Base-by-base conservation (phyloP, 1,140 invertebrate genomes). In the Drosophila triauraria region DNA sequence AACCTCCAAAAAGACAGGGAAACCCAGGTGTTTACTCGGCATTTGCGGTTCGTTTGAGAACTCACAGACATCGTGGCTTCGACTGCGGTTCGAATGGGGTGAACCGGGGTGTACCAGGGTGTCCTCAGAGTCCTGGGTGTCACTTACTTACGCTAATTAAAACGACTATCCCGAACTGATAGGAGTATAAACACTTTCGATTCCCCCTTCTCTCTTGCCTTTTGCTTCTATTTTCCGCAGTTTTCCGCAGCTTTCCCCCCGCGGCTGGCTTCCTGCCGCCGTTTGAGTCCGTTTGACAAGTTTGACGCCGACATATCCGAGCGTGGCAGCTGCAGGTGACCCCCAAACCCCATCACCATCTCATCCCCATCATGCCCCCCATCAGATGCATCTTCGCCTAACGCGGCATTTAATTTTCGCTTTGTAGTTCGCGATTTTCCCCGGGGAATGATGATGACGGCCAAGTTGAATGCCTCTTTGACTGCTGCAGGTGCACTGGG, bases 121-220 rank as follows among this genome's bases (percentile, higher is more conserved):
- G 42, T 44, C 25, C 38, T n/a, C 35, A 17, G 32, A 74, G 74
- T 35, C n/a, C 42, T 72, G 43, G 78, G 57, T 85, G 77, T 78
- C 85, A 88, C 77, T 84, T 88, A 88, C 84, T 90, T 84, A 84
- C 84, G 85, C 84, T 88, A 88, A 88, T 88, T 88, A 88, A 88
- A 74, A 78, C 78, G 81, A 25, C 77, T 38, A 47, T 46, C n/a
- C 47, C 47, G 20, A 65, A 60, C 47, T 58, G 25, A 35, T 54
- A 17, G 63, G 20, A 53, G 48, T n/a, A 32, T 38, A 56, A 56
- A 20, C 53, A 23, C 35, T 35, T 44, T 32, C 25, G 5, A 20
- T 50, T 27, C 43, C 23, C 10, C 17, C 35, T 35, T 17, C 17
- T 17, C 20, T 20, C 56, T 20, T 15, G 12, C 9, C n/a, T 7